These are phyloP conservation scores for Eupleurogrammus muticus DNA, from an alignment of 2,797 vertebrate species.

Conservation along the genomic window DNA sequence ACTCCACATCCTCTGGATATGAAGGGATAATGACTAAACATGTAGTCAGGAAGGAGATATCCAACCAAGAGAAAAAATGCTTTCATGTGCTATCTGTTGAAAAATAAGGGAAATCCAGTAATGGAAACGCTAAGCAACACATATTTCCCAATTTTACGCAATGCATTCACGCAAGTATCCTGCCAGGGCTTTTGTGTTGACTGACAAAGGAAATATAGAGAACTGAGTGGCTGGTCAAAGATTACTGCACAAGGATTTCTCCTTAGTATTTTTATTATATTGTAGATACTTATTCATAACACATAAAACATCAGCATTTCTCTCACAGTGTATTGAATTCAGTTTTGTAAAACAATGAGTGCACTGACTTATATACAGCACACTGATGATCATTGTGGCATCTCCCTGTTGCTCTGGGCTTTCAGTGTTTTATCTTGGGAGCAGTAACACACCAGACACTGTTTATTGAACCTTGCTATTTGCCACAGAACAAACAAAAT, in stretches of 20 bases:
- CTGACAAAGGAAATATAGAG: slow-evolving; percentile 28
- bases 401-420: neutral
- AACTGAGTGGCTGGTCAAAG: slow-evolving; percentile 7
- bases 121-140: slow-evolving; percentile 56
- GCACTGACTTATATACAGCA: neutral
- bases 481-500: slow-evolving; percentile 45
- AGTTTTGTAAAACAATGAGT: slow-evolving; percentile 1
- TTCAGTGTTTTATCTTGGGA: slow-evolving; percentile 1
- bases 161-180: slow-evolving; percentile 38
- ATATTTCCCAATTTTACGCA: slow-evolving; percentile 49
- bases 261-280: too few species aligned
- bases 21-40: slow-evolving; percentile 31
- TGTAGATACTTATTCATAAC: slow-evolving; percentile 11
- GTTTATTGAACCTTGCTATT: slow-evolving; percentile 26
- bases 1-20: slow-evolving; percentile 13
- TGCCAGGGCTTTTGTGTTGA: slow-evolving; percentile 33
- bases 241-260: slow-evolving; percentile 3
- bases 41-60: slow-evolving; percentile 21
- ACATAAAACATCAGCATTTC: neutral
- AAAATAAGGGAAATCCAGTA: slow-evolving; percentile 44
- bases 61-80: slow-evolving; percentile 26
- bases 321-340: neutral
- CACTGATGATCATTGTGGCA: neutral
- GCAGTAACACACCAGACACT: slow-evolving; percentile 13
- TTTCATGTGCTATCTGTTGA: slow-evolving; percentile 49